A percentile compares a stretch with the other conserved stretches of the same genome.
These are phyloP conservation scores for Antheraea pernyi DNA, from an alignment of 1,140 invertebrate species.

Conservation along the genomic window DNA sequence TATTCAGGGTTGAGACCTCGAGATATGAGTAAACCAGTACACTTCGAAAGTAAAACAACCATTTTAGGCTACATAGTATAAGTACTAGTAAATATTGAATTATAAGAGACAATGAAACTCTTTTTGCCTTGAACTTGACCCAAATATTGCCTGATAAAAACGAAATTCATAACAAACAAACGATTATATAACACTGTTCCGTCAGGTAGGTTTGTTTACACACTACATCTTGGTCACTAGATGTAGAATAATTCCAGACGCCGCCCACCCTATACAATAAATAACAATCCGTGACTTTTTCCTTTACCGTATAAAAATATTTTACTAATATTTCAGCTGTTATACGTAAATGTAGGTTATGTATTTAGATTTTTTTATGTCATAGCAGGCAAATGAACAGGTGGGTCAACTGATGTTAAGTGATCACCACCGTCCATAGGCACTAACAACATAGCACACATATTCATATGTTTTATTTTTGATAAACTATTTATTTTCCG, in stretches of 20 bases:
- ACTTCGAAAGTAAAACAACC: neutral
- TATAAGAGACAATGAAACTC: neutral
- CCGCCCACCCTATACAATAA: slow-evolving; percentile 26
- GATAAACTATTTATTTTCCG: too few species aligned
- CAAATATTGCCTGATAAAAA: slow-evolving; percentile 32
- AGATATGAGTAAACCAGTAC: neutral
- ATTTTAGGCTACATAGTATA: neutral
- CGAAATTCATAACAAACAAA: slow-evolving; percentile 27
- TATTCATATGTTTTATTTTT: too few species aligned
- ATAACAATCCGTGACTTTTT: neutral
- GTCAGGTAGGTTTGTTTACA: slow-evolving; percentile 24
- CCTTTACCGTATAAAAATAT: neutral
- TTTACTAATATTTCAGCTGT: neutral
- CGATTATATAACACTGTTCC: slow-evolving; percentile 13
- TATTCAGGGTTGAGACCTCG: neutral
- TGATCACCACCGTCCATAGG: too few species aligned
- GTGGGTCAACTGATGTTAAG: too few species aligned
- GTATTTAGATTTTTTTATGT: too few species aligned
- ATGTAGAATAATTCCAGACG: slow-evolving; percentile 16
- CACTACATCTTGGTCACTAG: slow-evolving; percentile 19
- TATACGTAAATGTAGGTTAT: neutral
- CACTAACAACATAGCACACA: too few species aligned
- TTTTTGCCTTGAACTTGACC: slow-evolving; percentile 61
- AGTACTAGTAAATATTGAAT: neutral
- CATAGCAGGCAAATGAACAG: too few species aligned